Evolutionary conservation across 2,888 invertebrate species (phyloP), one percentile per base, ranked within the genome.

Genomic region (Morinoia aosen): DNA sequence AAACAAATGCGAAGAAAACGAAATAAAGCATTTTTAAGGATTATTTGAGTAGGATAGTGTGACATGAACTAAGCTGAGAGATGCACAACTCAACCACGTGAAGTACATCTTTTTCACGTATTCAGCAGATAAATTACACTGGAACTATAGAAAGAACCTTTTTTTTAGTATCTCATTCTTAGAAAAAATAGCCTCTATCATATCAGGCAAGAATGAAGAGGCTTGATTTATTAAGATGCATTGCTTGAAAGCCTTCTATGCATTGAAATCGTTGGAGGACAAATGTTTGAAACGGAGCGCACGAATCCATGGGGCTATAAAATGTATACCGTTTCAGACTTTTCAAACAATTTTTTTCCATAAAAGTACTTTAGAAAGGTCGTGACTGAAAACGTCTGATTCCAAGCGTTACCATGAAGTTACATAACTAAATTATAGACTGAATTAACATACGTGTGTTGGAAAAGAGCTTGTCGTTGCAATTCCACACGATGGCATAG

Each of bases 401-500:
- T 48, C 48, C 48, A 48, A 48, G 48, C 48, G 48, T 48, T 48
- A 61, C 61, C 12, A 61, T 5, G 19, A 8, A 61, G 19, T 61
- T 0, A 8, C 12, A 8, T 3, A 61, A 61, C 3, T 61, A 8
- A 19, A 61, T 61, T 61, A 76, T 33, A 33, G 33, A 33, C 76
- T 76, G 3, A 76, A 8, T 8, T 76, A 14, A 95, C 95, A 95
- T 40, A 95, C 95, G 96, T 58, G 91, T 88, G 58, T 96, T 95
- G 93, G 58, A n/a, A 19, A 95, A 57, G 19, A 94, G 95, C 39
- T 94, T 90, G 48, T 96, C 96, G 40, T 95, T 94, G 90, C 97
- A 97, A 11, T 96, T 96, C 96, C 96, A 97, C 10, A 97, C 96
- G 76, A 97, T 96, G 58, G 97, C 96, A 58, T 96, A 96, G 61